Evolutionary conservation across 2,113 vertebrate genomes (phyloP).

Genomic region (Acanthochromis polyacanthus): DNA sequence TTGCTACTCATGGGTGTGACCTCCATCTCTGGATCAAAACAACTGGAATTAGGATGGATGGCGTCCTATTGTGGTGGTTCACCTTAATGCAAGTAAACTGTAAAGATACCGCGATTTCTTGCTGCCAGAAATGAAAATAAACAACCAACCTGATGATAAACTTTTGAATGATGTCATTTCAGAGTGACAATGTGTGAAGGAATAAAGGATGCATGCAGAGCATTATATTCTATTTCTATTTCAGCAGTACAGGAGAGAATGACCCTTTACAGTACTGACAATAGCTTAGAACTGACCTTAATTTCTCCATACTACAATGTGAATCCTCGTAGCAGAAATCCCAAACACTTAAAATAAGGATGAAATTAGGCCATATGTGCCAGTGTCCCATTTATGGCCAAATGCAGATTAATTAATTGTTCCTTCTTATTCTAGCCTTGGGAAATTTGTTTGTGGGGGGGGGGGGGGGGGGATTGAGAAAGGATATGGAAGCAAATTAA

Average conservation of each 20-base stretch:
- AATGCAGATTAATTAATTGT: conserved; percentile 37
- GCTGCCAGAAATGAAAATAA: neutral
- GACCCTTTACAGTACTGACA: neutral
- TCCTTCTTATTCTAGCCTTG: neutral
- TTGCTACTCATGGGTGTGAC: conserved; percentile 67
- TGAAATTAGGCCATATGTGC: conserved; percentile 40
- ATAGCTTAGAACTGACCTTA: conserved; percentile 1
- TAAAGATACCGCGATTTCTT: neutral
- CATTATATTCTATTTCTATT: neutral
- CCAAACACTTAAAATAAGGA: conserved; percentile 43
- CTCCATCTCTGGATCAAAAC: conserved; percentile 63
- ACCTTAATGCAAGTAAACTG: neutral
- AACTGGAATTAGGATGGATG: conserved; percentile 56
- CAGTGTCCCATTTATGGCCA: conserved; percentile 49
- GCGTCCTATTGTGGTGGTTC: conserved; percentile 21
- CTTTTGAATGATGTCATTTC: neutral
- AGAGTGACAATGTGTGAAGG: neutral
- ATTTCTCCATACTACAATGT: conserved; percentile 11
- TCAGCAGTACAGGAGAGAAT: neutral
- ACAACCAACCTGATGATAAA: neutral
- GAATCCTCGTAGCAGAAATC: conserved; percentile 46
- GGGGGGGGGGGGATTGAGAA: neutral
- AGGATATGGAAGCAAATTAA: neutral
- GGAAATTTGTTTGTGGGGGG: neutral
- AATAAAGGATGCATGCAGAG: neutral